Evolutionary conservation across 2,113 vertebrate genomes (phyloP).

Genomic region (Tenebrosternarchus preto): DNA sequence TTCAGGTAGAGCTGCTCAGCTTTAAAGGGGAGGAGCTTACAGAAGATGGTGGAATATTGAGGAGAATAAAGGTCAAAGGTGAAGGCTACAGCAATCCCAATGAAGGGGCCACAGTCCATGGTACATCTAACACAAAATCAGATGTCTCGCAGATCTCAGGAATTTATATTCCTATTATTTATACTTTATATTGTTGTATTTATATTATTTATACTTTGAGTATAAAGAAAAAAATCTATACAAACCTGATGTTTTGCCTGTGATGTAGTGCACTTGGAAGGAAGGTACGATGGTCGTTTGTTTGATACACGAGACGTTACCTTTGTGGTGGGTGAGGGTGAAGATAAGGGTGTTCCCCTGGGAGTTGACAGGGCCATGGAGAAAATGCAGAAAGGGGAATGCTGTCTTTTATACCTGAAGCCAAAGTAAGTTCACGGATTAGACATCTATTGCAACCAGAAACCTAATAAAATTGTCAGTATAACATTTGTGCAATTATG

Average conservation of each 20-base stretch:
- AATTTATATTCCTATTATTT: not conserved
- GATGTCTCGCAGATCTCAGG: not conserved
- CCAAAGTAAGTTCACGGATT: constrained; percentile 77
- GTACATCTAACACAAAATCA: constrained; percentile 66
- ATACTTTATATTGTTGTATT: not conserved
- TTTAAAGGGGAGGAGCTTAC: constrained; percentile 91
- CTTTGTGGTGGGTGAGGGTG: constrained; percentile 87
- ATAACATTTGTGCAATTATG: too few relatives aligned
- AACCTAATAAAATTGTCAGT: not conserved
- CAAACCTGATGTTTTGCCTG: constrained; percentile 8
- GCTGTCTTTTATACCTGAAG: constrained; percentile 85
- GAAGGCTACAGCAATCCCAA: constrained; percentile 91
- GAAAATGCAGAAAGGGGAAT: constrained; percentile 94
- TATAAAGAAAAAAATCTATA: not conserved
- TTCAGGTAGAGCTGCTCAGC: constrained; percentile 88
- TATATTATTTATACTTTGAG: not conserved
- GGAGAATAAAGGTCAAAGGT: constrained; percentile 91
- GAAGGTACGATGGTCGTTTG: constrained; percentile 73
- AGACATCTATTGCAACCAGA: too few relatives aligned
- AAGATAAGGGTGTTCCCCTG: constrained; percentile 87
- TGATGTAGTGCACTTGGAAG: constrained; percentile 85
- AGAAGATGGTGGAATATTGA: constrained; percentile 87
- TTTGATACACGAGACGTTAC: constrained; percentile 87
- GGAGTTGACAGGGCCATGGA: constrained; percentile 95
- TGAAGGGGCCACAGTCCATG: constrained; percentile 85